Evolutionary conservation across 2,888 invertebrate species (phyloP).

Genomic region (Pachydiplax longipennis): DNA sequence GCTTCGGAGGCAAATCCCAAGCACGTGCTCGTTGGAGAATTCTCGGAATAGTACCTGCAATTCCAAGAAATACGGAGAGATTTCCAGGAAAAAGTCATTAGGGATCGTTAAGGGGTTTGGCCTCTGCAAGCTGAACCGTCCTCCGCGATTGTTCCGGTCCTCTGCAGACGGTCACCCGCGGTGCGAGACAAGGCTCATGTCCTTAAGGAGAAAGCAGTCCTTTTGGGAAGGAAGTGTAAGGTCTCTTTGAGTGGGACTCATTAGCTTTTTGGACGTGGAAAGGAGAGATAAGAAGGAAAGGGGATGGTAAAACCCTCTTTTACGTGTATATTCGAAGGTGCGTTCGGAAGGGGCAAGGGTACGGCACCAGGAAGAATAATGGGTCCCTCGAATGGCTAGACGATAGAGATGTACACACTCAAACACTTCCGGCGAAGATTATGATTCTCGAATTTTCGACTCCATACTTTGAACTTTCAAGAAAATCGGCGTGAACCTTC

Average conservation of each 20-base stretch:
- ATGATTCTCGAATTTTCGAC: too few species aligned
- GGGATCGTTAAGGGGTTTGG: background rate
- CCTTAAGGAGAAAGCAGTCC: background rate
- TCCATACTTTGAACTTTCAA: too few species aligned
- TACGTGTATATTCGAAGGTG: background rate
- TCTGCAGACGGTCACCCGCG: background rate
- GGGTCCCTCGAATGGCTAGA: background rate
- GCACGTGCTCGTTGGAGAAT: background rate
- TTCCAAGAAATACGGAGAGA: background rate
- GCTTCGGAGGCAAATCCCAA: background rate
- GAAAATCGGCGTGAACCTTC: too few species aligned
- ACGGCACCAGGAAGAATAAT: background rate
- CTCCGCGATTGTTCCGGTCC: background rate
- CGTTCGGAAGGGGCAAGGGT: background rate
- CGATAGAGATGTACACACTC: too few species aligned
- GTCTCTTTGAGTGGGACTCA: background rate
- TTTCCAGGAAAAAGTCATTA: background rate
- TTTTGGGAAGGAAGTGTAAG: background rate
- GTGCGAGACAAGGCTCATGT: background rate
- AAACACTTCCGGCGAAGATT: too few species aligned
- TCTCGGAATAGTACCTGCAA: background rate
- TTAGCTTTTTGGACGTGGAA: background rate
- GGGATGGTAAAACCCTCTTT: background rate
- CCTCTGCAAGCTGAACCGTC: too few species aligned
- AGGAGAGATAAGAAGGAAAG: background rate